These are phyloP conservation scores for Dunckerocampus dactyliophorus DNA, from an alignment of 2,113 vertebrate species.

Conservation along the genomic window DNA sequence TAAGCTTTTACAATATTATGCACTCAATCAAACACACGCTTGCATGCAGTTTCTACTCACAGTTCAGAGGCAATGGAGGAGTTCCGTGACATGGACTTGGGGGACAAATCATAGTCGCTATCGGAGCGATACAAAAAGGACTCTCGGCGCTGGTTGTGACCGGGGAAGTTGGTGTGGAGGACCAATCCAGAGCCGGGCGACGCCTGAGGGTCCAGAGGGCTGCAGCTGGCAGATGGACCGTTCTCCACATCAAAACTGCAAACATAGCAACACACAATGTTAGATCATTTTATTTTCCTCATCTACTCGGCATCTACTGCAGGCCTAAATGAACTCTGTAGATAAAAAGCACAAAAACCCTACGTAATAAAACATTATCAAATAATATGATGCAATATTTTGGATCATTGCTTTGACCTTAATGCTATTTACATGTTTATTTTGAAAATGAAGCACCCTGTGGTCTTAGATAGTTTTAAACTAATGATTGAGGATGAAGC, in stretches of 20 bases:
- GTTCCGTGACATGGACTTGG: slow-evolving; percentile 97
- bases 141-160: slow-evolving; percentile 93
- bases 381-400: neutral
- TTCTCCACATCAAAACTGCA: slow-evolving; percentile 98
- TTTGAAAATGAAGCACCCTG: neutral
- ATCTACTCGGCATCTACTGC: no score
- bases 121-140: slow-evolving; percentile 97
- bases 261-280: slow-evolving; percentile 32
- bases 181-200: slow-evolving; percentile 92
- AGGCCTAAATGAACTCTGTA: no score
- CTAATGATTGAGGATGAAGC: neutral
- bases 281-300: no score
- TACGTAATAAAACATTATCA: neutral
- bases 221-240: slow-evolving; percentile 90
- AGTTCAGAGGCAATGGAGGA: slow-evolving; percentile 95
- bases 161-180: slow-evolving; percentile 89
- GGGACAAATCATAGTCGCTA: slow-evolving; percentile 97
- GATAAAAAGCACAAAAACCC: no score
- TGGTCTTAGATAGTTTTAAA: neutral
- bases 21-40: neutral
- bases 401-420: no score
- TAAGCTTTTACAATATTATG: no score
- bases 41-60: slow-evolving; percentile 67
- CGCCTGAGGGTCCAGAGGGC: slow-evolving; percentile 91
- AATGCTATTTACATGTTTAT: neutral